Percentiles rank a stretch among this genome's conserved stretches.
Evolutionary conservation across 2,113 vertebrate genomes (phyloP).

Genomic region (Hippolais icterina): DNA sequence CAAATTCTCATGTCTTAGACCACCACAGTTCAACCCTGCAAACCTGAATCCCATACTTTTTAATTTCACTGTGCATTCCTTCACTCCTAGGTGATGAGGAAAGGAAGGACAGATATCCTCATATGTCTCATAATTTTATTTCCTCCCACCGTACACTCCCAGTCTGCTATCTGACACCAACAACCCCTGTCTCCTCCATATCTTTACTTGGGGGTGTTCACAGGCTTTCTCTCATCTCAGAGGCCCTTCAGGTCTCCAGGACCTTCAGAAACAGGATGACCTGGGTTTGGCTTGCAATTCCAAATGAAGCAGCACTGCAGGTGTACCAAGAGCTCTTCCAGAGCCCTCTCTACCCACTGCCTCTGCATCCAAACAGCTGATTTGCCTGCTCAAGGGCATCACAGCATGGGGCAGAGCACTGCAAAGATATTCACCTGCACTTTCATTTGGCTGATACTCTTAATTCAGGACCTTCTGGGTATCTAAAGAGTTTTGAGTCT

Average conservation of each 20-base stretch:
- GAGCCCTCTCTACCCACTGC: not conserved
- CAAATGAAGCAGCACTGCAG: not conserved
- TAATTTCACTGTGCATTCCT: not conserved
- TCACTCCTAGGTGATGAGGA: not conserved
- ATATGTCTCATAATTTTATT: not conserved
- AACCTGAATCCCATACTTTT: not conserved
- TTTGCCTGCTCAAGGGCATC: not conserved
- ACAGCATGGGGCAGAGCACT: not conserved
- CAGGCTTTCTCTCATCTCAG: not conserved
- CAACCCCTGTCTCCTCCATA: not conserved
- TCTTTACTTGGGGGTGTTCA: not conserved
- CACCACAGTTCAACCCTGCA: not conserved
- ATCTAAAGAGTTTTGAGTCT: not conserved
- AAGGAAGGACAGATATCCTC: not conserved
- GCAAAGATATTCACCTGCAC: not conserved
- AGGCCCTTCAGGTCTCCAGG: not conserved
- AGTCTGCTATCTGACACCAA: not conserved
- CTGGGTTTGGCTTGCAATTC: accelerated
- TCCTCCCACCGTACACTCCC: not conserved
- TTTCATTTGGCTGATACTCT: not conserved
- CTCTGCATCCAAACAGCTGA: not conserved
- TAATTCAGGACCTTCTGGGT: not conserved
- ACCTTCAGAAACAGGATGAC: not conserved
- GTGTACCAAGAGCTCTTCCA: not conserved
- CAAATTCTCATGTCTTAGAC: not conserved